Conservation (phyloP, 1,140 invertebrate species). For the Aphelenchoides avenae region DNA sequence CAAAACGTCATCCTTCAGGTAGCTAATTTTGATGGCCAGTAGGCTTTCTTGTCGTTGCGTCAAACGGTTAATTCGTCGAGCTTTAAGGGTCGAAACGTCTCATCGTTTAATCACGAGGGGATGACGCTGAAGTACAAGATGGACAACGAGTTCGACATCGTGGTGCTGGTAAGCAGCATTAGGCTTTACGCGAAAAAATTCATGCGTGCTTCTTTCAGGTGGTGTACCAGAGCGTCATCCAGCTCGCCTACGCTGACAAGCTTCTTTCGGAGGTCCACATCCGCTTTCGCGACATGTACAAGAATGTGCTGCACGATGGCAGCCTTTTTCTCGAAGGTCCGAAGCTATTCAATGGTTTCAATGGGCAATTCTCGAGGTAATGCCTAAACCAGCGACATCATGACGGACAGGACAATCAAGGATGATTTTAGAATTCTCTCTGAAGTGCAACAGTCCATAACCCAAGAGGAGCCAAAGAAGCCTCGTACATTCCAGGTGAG, state of each 20-base stretch:
- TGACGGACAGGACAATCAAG: background rate
- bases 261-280: constrained; percentile 90
- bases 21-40: constrained; percentile 34
- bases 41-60: background rate
- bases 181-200: constrained; percentile 61
- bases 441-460: constrained; percentile 11
- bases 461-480: constrained; percentile 27
- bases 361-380: constrained; percentile 66
- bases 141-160: constrained; percentile 97
- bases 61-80: background rate
- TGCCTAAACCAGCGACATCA: constrained; percentile 4
- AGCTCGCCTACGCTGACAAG: constrained; percentile 93
- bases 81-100: background rate
- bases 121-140: constrained; percentile 88
- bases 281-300: constrained; percentile 91
- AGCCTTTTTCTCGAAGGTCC: constrained; percentile 69
- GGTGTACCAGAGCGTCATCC: constrained; percentile 93
- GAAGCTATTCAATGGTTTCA: constrained; percentile 69
- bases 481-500: constrained; percentile 42
- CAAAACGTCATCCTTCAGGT: constrained; percentile 92
- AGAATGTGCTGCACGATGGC: constrained; percentile 69
- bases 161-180: constrained; percentile 77
- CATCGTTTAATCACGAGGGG: constrained; percentile 75
- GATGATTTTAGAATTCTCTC: constrained; percentile 36
- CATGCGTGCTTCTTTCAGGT: constrained; percentile 64